phyloP scores from a whole-genome alignment of 1,140 invertebrate genomes.

The Stegodyphus mimosarum region DNA sequence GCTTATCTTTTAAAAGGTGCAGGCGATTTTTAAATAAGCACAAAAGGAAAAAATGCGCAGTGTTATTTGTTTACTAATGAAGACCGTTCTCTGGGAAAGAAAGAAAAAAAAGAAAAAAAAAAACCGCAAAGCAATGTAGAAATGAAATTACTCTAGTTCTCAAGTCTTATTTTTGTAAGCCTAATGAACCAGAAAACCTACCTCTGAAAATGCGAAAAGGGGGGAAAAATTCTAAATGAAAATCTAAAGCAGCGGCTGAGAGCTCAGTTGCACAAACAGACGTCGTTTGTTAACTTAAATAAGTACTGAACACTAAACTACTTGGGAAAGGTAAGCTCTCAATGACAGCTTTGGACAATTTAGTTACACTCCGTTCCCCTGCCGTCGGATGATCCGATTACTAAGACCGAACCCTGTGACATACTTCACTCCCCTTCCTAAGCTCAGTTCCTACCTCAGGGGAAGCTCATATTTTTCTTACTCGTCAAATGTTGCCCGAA shows the following conservation, averaged over 20 bases:
- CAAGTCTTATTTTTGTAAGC: background rate
- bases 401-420: background rate
- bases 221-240: background rate
- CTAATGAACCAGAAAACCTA: background rate
- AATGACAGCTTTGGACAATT: constrained; percentile 10
- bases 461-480: too few species aligned
- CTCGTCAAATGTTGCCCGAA: too few species aligned
- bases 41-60: too few species aligned
- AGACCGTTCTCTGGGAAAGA: too few species aligned
- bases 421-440: background rate
- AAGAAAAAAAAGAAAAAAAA: too few species aligned
- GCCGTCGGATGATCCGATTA: background rate
- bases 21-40: too few species aligned
- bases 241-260: background rate
- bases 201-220: background rate
- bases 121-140: too few species aligned
- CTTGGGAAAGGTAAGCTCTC: constrained; percentile 1
- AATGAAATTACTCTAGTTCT: background rate
- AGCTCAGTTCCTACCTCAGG: too few species aligned
- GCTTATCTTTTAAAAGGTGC: too few species aligned
- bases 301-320: background rate
- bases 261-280: background rate
- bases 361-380: background rate
- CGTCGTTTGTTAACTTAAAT: constrained; percentile 8
- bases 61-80: too few species aligned